These are phyloP conservation scores for Lasioglossum oenotherae DNA, from an alignment of 2,888 invertebrate species.

Conservation along the genomic window DNA sequence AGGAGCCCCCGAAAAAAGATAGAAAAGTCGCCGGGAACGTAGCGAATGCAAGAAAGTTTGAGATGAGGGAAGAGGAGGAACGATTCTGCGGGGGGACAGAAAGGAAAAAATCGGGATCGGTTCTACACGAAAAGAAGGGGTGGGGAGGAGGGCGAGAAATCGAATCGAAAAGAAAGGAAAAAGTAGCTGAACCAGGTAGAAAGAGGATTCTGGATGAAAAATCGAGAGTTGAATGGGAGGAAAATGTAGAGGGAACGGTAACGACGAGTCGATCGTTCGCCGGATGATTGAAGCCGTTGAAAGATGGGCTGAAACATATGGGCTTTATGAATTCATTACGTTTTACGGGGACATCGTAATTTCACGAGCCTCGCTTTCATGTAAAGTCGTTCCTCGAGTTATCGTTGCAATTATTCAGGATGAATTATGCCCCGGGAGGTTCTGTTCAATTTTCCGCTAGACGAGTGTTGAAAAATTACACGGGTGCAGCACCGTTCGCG, in stretches of 20 bases:
- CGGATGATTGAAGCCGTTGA: slow-evolving; percentile 16
- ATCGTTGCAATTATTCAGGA: slow-evolving; percentile 45
- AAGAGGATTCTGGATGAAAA: not conserved
- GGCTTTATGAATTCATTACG: slow-evolving; percentile 39
- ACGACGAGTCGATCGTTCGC: not conserved
- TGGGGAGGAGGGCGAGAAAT: fast-evolving
- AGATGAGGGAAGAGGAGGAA: not conserved
- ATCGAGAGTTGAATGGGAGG: not conserved
- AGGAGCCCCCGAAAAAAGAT: not conserved
- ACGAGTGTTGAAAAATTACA: slow-evolving; percentile 41
- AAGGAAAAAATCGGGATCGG: not conserved
- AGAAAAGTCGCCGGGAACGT: not conserved
- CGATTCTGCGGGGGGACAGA: not conserved
- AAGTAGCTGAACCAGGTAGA: not conserved
- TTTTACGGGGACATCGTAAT: slow-evolving; percentile 29
- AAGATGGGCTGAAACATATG: slow-evolving; percentile 22
- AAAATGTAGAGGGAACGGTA: not conserved
- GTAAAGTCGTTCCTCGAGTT: slow-evolving; percentile 34
- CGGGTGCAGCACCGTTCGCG: not conserved
- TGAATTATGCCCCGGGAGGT: slow-evolving; percentile 35
- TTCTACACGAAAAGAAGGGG: not conserved
- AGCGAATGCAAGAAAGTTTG: not conserved
- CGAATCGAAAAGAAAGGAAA: not conserved
- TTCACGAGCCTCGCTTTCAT: slow-evolving; percentile 25
- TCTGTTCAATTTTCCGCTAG: slow-evolving; percentile 44